Conservation (phyloP, 2,888 invertebrate genomes). For the Drosophila subsilvestris region DNA sequence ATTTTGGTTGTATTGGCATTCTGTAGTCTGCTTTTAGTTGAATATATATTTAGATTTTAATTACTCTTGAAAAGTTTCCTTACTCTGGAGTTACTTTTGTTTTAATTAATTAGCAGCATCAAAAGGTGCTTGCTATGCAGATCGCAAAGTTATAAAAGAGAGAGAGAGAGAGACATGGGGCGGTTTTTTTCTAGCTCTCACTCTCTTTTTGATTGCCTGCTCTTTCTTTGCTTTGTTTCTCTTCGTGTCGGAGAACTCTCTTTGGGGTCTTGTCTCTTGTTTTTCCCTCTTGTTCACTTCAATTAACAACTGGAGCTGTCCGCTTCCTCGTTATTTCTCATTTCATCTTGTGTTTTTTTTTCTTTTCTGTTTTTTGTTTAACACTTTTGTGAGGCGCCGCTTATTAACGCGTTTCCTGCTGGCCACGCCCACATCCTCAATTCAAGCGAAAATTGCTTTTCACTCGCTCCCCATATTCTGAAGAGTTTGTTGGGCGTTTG, state of each 20-base stretch:
- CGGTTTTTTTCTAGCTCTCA: background rate
- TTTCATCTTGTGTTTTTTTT: conserved; percentile 26
- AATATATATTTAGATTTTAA: background rate
- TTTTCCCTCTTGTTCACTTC: conserved; percentile 28
- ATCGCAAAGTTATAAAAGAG: background rate
- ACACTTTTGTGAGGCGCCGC: conserved; percentile 73
- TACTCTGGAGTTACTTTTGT: background rate
- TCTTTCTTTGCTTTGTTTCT: background rate
- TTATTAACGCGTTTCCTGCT: conserved; percentile 73
- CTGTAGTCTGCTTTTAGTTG: background rate
- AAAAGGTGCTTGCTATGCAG: background rate
- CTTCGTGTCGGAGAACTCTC: background rate
- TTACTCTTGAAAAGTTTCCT: no score
- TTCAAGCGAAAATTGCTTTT: conserved; percentile 64
- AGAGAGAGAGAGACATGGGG: background rate
- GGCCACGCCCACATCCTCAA: conserved; percentile 74
- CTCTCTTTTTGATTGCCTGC: conserved; percentile 16
- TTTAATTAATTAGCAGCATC: background rate
- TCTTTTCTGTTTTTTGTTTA: conserved; percentile 41
- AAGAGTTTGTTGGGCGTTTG: background rate
- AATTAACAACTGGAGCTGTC: conserved; percentile 36
- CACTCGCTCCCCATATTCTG: conserved; percentile 52
- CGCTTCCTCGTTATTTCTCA: conserved; percentile 24
- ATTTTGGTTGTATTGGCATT: background rate
- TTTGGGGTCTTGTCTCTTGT: conserved; percentile 2